Evolutionary conservation across 2,113 vertebrate species (phyloP).

Genomic region (Channa argus): DNA sequence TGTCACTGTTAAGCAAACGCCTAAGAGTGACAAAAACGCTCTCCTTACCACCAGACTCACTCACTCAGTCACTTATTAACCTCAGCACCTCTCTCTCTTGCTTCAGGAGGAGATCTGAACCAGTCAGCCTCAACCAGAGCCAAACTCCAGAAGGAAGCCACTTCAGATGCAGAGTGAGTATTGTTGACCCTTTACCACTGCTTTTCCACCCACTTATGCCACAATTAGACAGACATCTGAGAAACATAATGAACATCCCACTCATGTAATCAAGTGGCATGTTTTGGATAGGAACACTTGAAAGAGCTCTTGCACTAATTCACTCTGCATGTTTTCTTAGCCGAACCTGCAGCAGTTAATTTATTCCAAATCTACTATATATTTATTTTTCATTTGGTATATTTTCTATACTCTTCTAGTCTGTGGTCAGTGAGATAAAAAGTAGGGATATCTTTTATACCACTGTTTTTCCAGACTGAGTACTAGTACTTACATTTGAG

Average conservation of each 20-base stretch:
- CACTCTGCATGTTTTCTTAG: slow-evolving; percentile 4
- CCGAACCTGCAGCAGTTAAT: slow-evolving; percentile 3
- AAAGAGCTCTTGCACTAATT: neutral
- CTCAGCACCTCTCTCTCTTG: slow-evolving; percentile 11
- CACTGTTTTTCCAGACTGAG: too few species aligned
- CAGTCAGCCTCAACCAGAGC: slow-evolving; percentile 88
- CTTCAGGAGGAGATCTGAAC: slow-evolving; percentile 92
- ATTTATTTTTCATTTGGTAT: too few species aligned
- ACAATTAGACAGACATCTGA: slow-evolving; percentile 41
- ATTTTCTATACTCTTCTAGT: neutral
- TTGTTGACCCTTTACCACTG: slow-evolving; percentile 18
- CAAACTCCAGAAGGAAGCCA: slow-evolving; percentile 80
- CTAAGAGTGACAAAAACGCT: neutral
- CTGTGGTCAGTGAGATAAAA: neutral
- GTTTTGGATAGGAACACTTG: neutral
- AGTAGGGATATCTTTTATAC: neutral
- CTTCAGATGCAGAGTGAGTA: slow-evolving; percentile 88
- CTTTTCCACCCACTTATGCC: slow-evolving; percentile 24
- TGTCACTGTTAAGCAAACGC: too few species aligned
- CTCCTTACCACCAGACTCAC: neutral
- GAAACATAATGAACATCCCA: slow-evolving; percentile 29
- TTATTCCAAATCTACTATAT: neutral
- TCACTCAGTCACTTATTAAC: slow-evolving; percentile 23
- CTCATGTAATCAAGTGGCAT: slow-evolving; percentile 26
- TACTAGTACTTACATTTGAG: too few species aligned